Percentiles rank a stretch among this genome's conserved stretches.
Conservation (phyloP, 1,140 invertebrate genomes). For the Bombus sylvicola region DNA sequence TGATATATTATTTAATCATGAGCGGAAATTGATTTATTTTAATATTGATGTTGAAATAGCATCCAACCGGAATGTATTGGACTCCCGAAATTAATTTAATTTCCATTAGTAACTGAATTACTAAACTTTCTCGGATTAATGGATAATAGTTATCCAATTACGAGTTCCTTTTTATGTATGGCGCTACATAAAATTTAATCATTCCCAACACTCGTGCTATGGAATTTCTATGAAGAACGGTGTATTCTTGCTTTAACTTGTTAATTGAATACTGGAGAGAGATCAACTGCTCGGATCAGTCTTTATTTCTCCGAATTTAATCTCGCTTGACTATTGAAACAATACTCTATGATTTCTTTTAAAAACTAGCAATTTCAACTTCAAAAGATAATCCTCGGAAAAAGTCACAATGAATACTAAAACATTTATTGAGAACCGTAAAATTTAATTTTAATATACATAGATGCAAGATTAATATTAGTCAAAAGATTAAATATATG, state of each 20-base stretch:
- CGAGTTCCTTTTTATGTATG: too few species aligned
- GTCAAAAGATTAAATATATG: neutral
- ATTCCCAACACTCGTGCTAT: too few species aligned
- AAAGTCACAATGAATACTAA: too few species aligned
- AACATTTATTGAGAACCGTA: too few species aligned
- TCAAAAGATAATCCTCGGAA: neutral
- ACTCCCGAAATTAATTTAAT: neutral
- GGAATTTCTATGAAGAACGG: constrained; percentile 18
- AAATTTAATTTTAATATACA: too few species aligned
- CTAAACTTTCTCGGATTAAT: neutral
- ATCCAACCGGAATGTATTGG: neutral
- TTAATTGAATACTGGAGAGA: neutral
- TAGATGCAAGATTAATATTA: neutral
- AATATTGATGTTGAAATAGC: neutral
- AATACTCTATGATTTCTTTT: neutral
- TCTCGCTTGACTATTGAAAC: neutral
- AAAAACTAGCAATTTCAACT: neutral
- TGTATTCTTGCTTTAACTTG: neutral
- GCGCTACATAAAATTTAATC: neutral
- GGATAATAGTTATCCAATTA: too few species aligned
- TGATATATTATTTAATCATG: neutral
- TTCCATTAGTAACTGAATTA: neutral
- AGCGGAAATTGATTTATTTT: neutral
- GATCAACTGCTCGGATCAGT: too few species aligned
- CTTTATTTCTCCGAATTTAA: neutral